phyloP scores from a whole-genome alignment of 2,113 vertebrate species.

The Xyrauchen texanus region DNA sequence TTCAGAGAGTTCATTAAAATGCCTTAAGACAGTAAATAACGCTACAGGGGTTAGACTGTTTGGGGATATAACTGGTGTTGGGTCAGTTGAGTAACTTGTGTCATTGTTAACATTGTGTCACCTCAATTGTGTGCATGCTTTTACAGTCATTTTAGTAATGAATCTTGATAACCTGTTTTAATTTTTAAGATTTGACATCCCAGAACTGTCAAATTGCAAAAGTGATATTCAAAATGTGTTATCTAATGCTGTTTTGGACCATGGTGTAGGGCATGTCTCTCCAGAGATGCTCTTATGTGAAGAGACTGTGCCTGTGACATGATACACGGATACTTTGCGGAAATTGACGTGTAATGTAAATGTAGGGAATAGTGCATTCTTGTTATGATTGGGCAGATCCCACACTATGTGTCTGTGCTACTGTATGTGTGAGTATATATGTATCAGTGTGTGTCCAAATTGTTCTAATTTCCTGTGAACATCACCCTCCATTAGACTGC shows the following conservation, averaged over 20 bases:
- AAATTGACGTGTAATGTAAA: slow-evolving; percentile 21
- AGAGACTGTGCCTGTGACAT: neutral
- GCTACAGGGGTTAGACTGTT: slow-evolving; percentile 32
- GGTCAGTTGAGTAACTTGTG: neutral
- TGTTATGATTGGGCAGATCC: slow-evolving; percentile 40
- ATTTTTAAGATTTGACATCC: too few relatives aligned
- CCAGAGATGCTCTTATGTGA: neutral
- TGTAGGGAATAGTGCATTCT: slow-evolving; percentile 46
- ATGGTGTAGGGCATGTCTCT: neutral
- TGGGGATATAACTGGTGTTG: neutral
- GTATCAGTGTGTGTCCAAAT: slow-evolving; percentile 40
- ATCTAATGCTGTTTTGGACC: slow-evolving; percentile 14
- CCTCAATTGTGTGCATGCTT: too few relatives aligned
- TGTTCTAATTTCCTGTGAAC: slow-evolving; percentile 31
- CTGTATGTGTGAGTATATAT: slow-evolving; percentile 29
- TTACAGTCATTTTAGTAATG: too few relatives aligned
- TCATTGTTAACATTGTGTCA: too few relatives aligned
- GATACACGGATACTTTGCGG: neutral
- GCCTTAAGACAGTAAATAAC: slow-evolving; percentile 6
- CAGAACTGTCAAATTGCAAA: too few relatives aligned
- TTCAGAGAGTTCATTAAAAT: neutral
- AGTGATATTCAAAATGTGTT: too few relatives aligned
- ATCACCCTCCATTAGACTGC: slow-evolving; percentile 46
- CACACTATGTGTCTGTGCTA: slow-evolving; percentile 33
- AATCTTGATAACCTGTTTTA: too few relatives aligned